Evolutionary conservation across 2,113 vertebrate genomes (phyloP).

Genomic region (Platichthys stellatus): DNA sequence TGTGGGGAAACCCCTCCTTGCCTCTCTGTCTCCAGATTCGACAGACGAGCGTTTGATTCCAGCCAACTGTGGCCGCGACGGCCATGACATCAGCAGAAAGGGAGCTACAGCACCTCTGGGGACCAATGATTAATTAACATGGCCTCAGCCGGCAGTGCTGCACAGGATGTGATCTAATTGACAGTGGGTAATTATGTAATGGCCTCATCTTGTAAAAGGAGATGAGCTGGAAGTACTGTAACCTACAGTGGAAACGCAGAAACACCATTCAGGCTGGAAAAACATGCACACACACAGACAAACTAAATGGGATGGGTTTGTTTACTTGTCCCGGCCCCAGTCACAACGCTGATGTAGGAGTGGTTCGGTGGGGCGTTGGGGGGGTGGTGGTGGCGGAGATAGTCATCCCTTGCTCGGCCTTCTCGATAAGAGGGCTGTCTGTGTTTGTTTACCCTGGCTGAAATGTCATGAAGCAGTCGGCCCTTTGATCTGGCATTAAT

Average conservation of each 20-base stretch:
- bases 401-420: conserved; percentile 46
- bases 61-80: conserved; percentile 12
- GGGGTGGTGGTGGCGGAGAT: conserved; percentile 27
- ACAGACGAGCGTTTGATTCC: conserved; percentile 34
- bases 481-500: conserved; percentile 67
- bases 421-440: conserved; percentile 42
- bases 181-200: conserved; percentile 74
- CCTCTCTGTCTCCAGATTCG: conserved; percentile 14
- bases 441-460: conserved; percentile 59
- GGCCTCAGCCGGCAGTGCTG: conserved; percentile 60
- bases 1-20: conserved; percentile 42
- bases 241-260: conserved; percentile 53
- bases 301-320: conserved; percentile 43
- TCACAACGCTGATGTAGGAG: conserved; percentile 27
- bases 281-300: neutral
- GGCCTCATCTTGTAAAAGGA: conserved; percentile 72
- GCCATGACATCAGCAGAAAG: conserved; percentile 59
- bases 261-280: neutral
- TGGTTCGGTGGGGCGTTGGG: neutral
- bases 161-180: conserved; percentile 75
- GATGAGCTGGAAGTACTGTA: conserved; percentile 68
- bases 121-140: conserved; percentile 75
- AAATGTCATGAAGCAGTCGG: conserved; percentile 61
- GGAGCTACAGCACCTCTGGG: conserved; percentile 44
- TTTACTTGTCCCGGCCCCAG: conserved; percentile 48